A percentile compares a stretch with the other conserved stretches of the same genome.
Evolutionary conservation across 2,113 vertebrate genomes (phyloP).

Genomic region (Paraplagusia blochii): DNA sequence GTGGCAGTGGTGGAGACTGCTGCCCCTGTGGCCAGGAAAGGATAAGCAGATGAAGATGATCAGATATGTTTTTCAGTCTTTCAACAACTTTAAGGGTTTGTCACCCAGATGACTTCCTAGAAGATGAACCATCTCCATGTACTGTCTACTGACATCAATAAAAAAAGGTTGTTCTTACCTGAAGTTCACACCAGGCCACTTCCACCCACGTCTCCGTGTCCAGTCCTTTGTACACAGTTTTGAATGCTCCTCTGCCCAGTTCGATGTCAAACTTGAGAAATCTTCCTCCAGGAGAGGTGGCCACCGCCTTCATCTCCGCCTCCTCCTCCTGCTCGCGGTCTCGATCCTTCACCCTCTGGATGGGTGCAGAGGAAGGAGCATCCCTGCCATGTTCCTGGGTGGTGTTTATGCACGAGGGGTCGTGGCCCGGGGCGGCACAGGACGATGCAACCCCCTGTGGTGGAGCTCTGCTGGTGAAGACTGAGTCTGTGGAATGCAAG

Average conservation of each 20-base stretch:
- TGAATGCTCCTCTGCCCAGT: constrained; percentile 90
- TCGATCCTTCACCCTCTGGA: constrained; percentile 68
- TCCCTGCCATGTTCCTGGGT: constrained; percentile 62
- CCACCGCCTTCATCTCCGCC: constrained; percentile 95
- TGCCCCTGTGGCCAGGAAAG: too few relatives aligned
- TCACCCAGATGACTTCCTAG: too few relatives aligned
- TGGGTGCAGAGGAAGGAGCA: constrained; percentile 38
- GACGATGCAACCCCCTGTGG: constrained; percentile 53
- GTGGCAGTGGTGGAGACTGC: too few relatives aligned
- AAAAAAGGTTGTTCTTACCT: constrained; percentile 74
- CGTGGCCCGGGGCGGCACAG: constrained; percentile 50
- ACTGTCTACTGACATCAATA: neutral
- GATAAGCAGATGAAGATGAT: too few relatives aligned
- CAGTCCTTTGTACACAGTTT: constrained; percentile 92
- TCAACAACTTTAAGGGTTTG: too few relatives aligned
- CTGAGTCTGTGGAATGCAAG: constrained; percentile 66
- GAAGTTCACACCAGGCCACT: constrained; percentile 94
- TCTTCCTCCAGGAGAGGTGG: constrained; percentile 87
- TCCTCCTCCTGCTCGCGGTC: constrained; percentile 89
- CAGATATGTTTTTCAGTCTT: too few relatives aligned
- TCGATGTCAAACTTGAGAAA: constrained; percentile 95
- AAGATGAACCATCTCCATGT: too few relatives aligned
- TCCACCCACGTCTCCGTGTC: constrained; percentile 95
- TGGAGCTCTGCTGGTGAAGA: constrained; percentile 60
- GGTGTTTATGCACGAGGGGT: constrained; percentile 37